Evolutionary conservation across 1,140 invertebrate genomes (phyloP).

Genomic region (Drosophila pseudoobscura): DNA sequence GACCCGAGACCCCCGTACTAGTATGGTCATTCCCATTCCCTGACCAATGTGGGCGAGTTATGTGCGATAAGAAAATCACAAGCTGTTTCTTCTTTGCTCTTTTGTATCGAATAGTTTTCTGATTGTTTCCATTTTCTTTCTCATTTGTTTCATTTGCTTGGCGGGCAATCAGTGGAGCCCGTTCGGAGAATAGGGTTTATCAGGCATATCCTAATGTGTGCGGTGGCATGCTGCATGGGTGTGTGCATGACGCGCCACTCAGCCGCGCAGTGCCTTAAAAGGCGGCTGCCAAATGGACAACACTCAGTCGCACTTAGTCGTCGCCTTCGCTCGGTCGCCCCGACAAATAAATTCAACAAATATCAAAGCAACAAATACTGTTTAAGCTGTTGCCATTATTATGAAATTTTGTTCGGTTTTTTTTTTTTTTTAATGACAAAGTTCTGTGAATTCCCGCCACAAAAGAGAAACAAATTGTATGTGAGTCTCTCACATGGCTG

Average conservation of each 20-base stretch:
- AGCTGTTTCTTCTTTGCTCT: no score
- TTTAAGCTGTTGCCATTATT: not conserved
- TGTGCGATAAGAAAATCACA: no score
- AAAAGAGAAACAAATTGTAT: conserved; percentile 48
- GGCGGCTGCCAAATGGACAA: not conserved
- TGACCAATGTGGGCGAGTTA: no score
- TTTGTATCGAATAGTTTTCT: no score
- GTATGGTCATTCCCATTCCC: no score
- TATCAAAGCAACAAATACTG: not conserved
- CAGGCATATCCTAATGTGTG: not conserved
- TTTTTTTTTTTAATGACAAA: conserved; percentile 2
- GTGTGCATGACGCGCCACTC: not conserved
- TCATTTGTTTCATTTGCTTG: no score
- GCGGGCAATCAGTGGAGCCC: no score
- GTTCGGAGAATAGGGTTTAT: no score
- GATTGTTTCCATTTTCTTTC: no score
- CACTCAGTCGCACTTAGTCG: conserved; percentile 28
- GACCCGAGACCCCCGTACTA: no score
- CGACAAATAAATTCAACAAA: no score
- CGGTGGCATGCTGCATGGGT: not conserved
- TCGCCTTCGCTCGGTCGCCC: not conserved
- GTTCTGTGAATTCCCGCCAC: not conserved
- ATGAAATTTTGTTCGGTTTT: not conserved
- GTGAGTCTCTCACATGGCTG: conserved; percentile 78
- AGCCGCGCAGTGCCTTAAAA: conserved; percentile 15